phyloP scores from a whole-genome alignment of 2,113 vertebrate genomes.

The Heterotis niloticus region DNA sequence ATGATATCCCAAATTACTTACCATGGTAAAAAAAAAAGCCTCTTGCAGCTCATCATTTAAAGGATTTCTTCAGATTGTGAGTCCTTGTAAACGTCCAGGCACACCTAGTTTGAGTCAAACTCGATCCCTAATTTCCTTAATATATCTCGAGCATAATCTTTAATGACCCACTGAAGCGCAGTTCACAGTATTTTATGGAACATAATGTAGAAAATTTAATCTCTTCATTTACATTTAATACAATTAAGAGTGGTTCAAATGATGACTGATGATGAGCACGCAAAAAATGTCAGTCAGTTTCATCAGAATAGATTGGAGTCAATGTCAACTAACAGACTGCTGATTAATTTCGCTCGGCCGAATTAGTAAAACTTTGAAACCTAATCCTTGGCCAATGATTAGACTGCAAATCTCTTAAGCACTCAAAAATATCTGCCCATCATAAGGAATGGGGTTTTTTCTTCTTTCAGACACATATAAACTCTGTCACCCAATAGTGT shows the following conservation, averaged over 20 bases:
- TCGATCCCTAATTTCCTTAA: slow-evolving; percentile 72
- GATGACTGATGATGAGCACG: slow-evolving; percentile 93
- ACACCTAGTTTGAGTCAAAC: slow-evolving; percentile 52
- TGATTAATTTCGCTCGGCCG: slow-evolving; percentile 80
- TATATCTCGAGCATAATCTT: slow-evolving; percentile 77
- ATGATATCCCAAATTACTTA: background rate
- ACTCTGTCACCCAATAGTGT: background rate
- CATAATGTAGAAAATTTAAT: slow-evolving; percentile 97
- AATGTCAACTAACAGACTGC: slow-evolving; percentile 74
- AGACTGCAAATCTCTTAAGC: slow-evolving; percentile 72
- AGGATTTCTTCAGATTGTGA: background rate
- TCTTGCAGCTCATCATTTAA: background rate
- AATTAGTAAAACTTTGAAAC: slow-evolving; percentile 90
- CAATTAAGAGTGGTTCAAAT: slow-evolving; percentile 97
- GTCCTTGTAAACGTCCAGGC: slow-evolving; percentile 16
- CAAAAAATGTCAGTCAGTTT: slow-evolving; percentile 89
- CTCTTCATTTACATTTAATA: slow-evolving; percentile 99
- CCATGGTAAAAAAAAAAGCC: background rate
- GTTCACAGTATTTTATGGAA: slow-evolving; percentile 97
- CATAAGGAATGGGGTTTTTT: slow-evolving; percentile 47
- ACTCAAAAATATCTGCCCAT: slow-evolving; percentile 49
- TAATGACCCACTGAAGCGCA: slow-evolving; percentile 92
- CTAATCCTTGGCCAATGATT: slow-evolving; percentile 79
- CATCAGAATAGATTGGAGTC: slow-evolving; percentile 81
- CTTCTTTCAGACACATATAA: slow-evolving; percentile 3